A percentile compares a stretch with the other conserved stretches of the same genome.
Evolutionary conservation across 2,113 vertebrate species (phyloP).

Genomic region (Lophochroa leadbeateri): DNA sequence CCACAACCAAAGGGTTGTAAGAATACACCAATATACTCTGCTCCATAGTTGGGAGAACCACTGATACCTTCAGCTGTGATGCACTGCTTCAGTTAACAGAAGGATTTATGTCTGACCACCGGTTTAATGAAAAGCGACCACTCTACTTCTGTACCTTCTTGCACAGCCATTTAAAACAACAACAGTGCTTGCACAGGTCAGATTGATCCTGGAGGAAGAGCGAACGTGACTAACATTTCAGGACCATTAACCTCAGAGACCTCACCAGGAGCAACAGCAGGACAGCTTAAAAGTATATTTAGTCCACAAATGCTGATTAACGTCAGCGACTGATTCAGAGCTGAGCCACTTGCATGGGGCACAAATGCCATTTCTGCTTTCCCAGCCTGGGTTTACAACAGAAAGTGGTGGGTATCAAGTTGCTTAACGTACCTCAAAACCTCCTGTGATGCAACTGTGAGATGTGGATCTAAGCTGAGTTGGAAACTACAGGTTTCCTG

Average conservation of each 20-base stretch:
- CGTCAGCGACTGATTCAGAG: conserved; percentile 57
- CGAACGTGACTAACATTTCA: not conserved
- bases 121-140: not conserved
- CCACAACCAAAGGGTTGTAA: not conserved
- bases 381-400: not conserved
- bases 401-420: not conserved
- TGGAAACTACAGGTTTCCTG: not conserved
- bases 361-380: conserved; percentile 36
- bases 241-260: conserved; percentile 42
- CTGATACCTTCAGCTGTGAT: not conserved
- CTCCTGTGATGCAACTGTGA: not conserved
- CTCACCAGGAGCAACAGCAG: conserved; percentile 33
- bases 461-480: not conserved
- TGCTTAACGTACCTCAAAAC: not conserved
- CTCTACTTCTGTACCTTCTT: not conserved
- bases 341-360: not conserved
- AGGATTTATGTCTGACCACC: not conserved
- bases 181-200: not conserved
- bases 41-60: not conserved
- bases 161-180: not conserved
- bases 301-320: conserved; percentile 59
- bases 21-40: not conserved
- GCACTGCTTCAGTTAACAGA: not conserved
- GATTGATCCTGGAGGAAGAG: not conserved
- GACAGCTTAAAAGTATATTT: conserved; percentile 66